These are phyloP conservation scores for Diadegma fenestrale DNA, from an alignment of 2,888 invertebrate species.

Conservation along the genomic window DNA sequence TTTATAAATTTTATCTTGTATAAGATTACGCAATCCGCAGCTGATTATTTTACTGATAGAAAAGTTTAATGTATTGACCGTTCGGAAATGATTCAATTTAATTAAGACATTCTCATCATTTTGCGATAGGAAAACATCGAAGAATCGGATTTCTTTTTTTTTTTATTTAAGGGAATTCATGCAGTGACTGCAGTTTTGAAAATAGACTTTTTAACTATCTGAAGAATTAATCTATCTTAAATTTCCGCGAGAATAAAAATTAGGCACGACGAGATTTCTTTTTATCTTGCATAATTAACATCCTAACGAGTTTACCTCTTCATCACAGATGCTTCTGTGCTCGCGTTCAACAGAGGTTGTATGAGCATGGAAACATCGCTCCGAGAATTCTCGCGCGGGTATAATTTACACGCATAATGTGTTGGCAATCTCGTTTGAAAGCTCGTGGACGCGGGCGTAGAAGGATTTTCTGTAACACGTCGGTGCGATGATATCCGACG, in stretches of 20 bases:
- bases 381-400: slow-evolving; percentile 38
- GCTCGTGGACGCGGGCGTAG: slow-evolving; percentile 39
- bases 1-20: slow-evolving; percentile 5
- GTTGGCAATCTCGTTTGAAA: slow-evolving; percentile 53
- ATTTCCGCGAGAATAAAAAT: background rate
- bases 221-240: too few species aligned
- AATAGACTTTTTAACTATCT: too few species aligned
- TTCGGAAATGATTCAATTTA: background rate
- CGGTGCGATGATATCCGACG: slow-evolving; percentile 41
- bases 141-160: background rate
- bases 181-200: too few species aligned
- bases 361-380: slow-evolving; percentile 34
- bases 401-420: slow-evolving; percentile 57
- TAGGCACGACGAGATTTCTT: background rate
- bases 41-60: background rate
- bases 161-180: background rate
- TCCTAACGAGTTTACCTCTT: background rate
- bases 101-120: background rate
- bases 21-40: slow-evolving; percentile 13
- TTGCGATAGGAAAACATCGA: background rate
- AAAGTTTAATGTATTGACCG: background rate
- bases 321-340: background rate
- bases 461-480: slow-evolving; percentile 50
- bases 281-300: slow-evolving; percentile 19
- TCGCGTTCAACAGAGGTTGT: slow-evolving; percentile 5